phyloP scores from a whole-genome alignment of 1,140 invertebrate genomes.

The Formica selysi region DNA sequence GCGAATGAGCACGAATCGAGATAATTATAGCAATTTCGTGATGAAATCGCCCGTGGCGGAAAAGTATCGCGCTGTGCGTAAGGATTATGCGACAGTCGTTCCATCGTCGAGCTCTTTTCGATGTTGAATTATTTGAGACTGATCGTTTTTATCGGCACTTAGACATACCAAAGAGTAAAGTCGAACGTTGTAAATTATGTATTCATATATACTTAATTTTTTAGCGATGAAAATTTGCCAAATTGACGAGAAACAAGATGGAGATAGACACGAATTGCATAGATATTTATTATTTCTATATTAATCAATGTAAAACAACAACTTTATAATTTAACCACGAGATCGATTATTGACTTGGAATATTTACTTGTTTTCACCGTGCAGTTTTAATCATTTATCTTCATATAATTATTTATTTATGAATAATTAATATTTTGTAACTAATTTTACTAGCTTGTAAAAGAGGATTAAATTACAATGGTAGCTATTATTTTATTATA shows the following conservation, averaged over 20 bases:
- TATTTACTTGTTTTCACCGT: not conserved
- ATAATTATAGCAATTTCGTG: slow-evolving; percentile 53
- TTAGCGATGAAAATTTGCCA: not conserved
- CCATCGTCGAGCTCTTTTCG: not conserved
- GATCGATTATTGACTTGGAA: not conserved
- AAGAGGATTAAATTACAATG: not conserved
- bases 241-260: too few relatives aligned
- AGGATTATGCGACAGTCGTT: slow-evolving; percentile 8
- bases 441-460: not conserved
- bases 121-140: not conserved
- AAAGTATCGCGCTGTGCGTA: slow-evolving; percentile 13
- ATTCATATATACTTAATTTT: not conserved
- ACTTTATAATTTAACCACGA: not conserved
- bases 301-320: not conserved
- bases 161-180: not conserved
- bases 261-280: too few relatives aligned
- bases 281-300: not conserved
- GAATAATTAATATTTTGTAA: not conserved
- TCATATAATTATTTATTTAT: not conserved
- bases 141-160: not conserved
- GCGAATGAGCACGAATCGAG: slow-evolving; percentile 18
- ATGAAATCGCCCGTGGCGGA: slow-evolving; percentile 43
- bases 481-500: not conserved
- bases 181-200: not conserved
- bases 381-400: not conserved